A percentile compares a stretch with the other conserved stretches of the same genome.
These are phyloP conservation scores for Eurystomus glaucurus DNA, from an alignment of 2,797 vertebrate genomes.

Conservation along the genomic window DNA sequence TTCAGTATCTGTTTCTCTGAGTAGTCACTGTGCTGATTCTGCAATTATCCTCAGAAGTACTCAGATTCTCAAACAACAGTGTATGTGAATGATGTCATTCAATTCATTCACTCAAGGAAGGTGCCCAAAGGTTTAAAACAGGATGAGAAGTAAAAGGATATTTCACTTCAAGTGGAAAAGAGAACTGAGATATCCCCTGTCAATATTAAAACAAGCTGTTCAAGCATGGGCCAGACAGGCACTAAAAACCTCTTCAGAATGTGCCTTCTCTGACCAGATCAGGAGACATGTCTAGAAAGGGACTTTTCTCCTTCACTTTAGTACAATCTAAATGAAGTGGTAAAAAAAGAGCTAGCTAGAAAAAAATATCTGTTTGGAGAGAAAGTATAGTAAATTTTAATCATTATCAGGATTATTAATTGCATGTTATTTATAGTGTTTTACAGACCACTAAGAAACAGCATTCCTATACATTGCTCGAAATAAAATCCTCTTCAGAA, in stretches of 20 bases:
- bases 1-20: not conserved
- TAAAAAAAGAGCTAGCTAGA: not conserved
- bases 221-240: not conserved
- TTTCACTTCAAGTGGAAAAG: constrained; percentile 4
- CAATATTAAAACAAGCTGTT: not conserved
- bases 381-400: not conserved
- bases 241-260: not conserved
- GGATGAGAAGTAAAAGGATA: not conserved
- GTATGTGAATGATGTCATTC: not conserved
- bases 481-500: not conserved
- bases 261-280: not conserved
- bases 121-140: not conserved
- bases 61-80: not conserved
- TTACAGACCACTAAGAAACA: not conserved
- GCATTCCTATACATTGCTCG: not conserved
- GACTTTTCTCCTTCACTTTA: not conserved
- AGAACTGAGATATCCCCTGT: not conserved
- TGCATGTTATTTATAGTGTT: not conserved
- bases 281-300: not conserved
- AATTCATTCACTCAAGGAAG: not conserved
- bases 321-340: not conserved
- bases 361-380: not conserved
- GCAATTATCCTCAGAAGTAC: not conserved
- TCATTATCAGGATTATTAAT: not conserved
- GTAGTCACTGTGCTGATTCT: not conserved